A percentile compares a stretch with the other conserved stretches of the same genome.
phyloP scores from a whole-genome alignment of 2,888 invertebrate genomes.

The Tortrix viridana region DNA sequence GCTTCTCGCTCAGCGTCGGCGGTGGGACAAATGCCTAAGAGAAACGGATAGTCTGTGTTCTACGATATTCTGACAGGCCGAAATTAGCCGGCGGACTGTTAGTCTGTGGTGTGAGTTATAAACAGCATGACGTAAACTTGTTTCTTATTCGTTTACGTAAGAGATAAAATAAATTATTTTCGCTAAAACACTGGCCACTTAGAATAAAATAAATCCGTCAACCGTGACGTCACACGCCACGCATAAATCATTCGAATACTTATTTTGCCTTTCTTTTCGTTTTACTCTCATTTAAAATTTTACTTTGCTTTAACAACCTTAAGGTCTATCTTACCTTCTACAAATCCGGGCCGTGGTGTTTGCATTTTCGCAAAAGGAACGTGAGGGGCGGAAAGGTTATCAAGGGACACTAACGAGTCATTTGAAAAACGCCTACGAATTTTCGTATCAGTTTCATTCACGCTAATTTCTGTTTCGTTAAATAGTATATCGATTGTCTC shows the following conservation, averaged over 20 bases:
- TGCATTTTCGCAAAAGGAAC: conserved; percentile 51
- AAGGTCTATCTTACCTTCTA: conserved; percentile 56
- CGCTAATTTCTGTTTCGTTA: conserved; percentile 35
- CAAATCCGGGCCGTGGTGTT: conserved; percentile 51
- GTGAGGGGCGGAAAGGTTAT: conserved; percentile 49
- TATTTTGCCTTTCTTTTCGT: conserved; percentile 5
- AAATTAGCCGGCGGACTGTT: no score
- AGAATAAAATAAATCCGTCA: conserved; percentile 24
- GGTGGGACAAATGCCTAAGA: no score
- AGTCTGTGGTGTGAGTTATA: no score
- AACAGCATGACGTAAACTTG: no score
- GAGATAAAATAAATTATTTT: no score
- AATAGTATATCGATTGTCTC: conserved; percentile 36
- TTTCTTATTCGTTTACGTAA: no score
- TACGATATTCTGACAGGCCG: no score
- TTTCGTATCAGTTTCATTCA: conserved; percentile 32
- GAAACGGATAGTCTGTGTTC: no score
- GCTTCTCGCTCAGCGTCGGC: no score
- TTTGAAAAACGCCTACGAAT: conserved; percentile 44
- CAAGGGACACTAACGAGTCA: conserved; percentile 50
- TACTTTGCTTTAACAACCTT: conserved; percentile 15
- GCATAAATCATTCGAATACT: conserved; percentile 25
- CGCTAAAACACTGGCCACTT: conserved; percentile 6
- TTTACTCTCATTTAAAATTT: conserved; percentile 8
- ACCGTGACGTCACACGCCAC: conserved; percentile 8